These are phyloP conservation scores for Echeneis naucrates DNA, from an alignment of 2,797 vertebrate genomes.

Conservation along the genomic window DNA sequence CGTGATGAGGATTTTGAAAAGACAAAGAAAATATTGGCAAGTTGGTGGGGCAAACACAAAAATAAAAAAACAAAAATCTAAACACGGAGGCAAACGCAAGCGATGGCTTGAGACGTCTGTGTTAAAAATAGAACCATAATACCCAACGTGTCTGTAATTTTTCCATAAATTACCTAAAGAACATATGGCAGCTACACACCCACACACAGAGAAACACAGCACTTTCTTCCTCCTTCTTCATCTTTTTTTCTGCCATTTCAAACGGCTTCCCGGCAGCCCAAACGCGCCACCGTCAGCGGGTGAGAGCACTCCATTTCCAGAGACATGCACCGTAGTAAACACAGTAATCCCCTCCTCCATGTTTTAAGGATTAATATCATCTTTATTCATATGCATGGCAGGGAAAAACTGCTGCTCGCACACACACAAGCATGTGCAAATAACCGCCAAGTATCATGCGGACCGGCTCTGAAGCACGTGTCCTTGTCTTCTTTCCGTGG, in stretches of 20 bases:
- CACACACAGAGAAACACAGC: conserved; percentile 19
- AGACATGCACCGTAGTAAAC: conserved; percentile 59
- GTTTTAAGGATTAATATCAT: conserved; percentile 78
- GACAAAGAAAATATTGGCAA: conserved; percentile 60
- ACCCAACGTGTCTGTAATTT: conserved; percentile 39
- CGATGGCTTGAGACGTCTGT: conserved; percentile 10
- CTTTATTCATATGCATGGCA: conserved; percentile 72
- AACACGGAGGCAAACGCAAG: conserved; percentile 36
- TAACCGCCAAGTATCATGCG: conserved; percentile 30
- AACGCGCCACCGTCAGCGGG: conserved; percentile 45
- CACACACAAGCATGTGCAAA: conserved; percentile 22
- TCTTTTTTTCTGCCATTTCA: conserved; percentile 24
- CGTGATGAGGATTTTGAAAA: conserved; percentile 63
- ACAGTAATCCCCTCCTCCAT: conserved; percentile 74
- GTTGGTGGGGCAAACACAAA: conserved; percentile 56
- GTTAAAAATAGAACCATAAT: conserved; percentile 69
- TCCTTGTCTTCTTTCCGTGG: conserved; percentile 47
- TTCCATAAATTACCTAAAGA: conserved; percentile 51
- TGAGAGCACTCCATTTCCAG: conserved; percentile 54
- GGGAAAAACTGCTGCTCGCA: conserved; percentile 52
- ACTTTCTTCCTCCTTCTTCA: conserved; percentile 17
- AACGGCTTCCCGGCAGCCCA: conserved; percentile 53
- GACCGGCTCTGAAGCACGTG: conserved; percentile 46
- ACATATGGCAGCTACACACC: conserved; percentile 45
- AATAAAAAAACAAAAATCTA: too few species aligned